Evolutionary conservation across 2,888 invertebrate genomes (phyloP).

Genomic region (Carterocephalus palaemon): DNA sequence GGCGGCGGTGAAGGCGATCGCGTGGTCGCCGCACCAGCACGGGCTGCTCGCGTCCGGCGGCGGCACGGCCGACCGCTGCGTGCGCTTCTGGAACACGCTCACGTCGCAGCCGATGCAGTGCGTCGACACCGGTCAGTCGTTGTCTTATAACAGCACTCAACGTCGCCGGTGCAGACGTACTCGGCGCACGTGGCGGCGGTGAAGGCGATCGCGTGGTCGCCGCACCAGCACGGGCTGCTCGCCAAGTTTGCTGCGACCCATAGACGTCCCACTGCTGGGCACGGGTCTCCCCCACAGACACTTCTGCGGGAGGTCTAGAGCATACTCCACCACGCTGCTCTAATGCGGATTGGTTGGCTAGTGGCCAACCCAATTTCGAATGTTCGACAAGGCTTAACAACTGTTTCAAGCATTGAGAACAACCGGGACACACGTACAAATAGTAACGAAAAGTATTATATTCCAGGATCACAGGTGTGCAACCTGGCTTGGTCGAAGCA

Average conservation of each 20-base stretch:
- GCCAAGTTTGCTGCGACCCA: too few relatives aligned
- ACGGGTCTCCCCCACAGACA: background rate
- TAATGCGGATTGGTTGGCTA: too few relatives aligned
- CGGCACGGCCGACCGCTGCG: constrained; percentile 99
- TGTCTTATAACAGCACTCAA: constrained; percentile 91
- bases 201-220: constrained; percentile 99
- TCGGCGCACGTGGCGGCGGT: constrained; percentile 98
- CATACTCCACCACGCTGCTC: too few relatives aligned
- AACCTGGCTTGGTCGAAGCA: constrained; percentile 99
- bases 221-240: constrained; percentile 97
- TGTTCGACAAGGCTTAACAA: too few relatives aligned
- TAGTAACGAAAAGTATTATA: background rate
- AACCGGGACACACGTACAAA: background rate
- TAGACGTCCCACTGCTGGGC: background rate
- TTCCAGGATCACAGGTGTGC: constrained; percentile 95
- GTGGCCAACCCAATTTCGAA: too few relatives aligned
- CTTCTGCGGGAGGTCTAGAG: too few relatives aligned
- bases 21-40: constrained; percentile 99
- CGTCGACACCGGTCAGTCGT: constrained; percentile 93
- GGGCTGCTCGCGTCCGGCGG: constrained; percentile 97
- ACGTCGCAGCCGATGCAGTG: constrained; percentile 99
- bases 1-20: constrained; percentile 98
- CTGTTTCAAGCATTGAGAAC: too few relatives aligned
- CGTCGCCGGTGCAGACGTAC: constrained; percentile 95
- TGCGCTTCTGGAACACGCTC: constrained; percentile 98